phyloP scores from a whole-genome alignment of 2,888 invertebrate genomes.

The Timandra comae region DNA sequence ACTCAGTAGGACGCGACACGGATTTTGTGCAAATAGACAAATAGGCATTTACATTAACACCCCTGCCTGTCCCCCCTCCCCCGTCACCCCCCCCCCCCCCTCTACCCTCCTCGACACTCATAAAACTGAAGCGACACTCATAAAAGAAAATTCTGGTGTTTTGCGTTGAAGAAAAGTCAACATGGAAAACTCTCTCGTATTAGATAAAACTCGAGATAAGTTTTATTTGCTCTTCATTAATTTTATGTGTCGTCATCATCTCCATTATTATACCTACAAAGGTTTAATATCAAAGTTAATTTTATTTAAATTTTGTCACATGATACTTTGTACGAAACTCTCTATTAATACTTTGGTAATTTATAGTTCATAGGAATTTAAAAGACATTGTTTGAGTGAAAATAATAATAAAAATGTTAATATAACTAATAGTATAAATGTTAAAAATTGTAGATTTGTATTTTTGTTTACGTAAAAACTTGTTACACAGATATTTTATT shows the following conservation, averaged over 20 bases:
- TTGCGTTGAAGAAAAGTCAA: conserved; percentile 27
- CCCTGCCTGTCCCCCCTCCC: conserved; percentile 27
- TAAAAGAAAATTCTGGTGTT: conserved; percentile 26
- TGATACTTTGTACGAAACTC: no score
- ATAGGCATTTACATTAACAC: conserved; percentile 70
- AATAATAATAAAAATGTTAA: no score
- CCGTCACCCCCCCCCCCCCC: conserved; percentile 12
- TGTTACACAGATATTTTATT: no score
- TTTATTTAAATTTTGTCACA: no score
- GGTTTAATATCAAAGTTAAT: no score
- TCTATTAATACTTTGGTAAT: no score
- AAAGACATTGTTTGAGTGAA: no score
- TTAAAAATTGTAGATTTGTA: no score
- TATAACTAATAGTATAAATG: no score
- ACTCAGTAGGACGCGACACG: conserved; percentile 70
- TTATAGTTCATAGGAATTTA: no score
- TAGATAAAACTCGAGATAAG: conserved; percentile 18
- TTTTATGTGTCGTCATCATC: conserved; percentile 6
- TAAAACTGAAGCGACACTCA: conserved; percentile 26
- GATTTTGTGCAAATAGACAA: conserved; percentile 70
- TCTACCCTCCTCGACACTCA: conserved; percentile 24
- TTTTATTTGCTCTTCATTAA: conserved; percentile 12
- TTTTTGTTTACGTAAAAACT: no score
- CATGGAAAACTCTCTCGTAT: conserved; percentile 24
- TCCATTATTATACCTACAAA: no score